Conservation (phyloP, 2,113 vertebrate genomes). For the Melanerpes aurifrons region DNA sequence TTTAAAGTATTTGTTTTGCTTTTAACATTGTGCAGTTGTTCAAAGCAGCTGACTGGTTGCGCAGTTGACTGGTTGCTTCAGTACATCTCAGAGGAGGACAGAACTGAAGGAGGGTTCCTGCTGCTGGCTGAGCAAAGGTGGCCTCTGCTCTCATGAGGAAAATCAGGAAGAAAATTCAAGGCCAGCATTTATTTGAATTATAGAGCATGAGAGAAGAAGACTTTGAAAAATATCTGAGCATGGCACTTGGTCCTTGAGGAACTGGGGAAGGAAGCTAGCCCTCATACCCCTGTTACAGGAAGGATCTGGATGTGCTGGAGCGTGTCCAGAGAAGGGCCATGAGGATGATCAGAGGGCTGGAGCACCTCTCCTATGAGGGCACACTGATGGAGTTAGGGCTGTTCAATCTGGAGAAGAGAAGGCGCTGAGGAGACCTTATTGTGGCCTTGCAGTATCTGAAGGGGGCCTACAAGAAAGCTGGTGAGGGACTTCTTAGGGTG, state of each 20-base stretch:
- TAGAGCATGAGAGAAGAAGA: not conserved
- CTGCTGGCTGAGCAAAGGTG: not conserved
- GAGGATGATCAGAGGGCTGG: too few relatives aligned
- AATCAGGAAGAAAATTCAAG: not conserved
- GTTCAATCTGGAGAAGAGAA: too few relatives aligned
- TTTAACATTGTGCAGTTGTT: not conserved
- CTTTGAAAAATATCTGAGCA: not conserved
- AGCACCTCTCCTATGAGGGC: too few relatives aligned
- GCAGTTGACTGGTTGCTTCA: not conserved
- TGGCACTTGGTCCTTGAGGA: not conserved
- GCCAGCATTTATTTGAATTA: not conserved
- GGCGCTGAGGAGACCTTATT: too few relatives aligned
- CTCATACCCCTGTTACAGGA: not conserved
- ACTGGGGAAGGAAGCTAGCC: not conserved
- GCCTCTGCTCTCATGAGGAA: not conserved
- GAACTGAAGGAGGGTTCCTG: not conserved
- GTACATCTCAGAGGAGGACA: not conserved
- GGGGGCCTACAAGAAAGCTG: too few relatives aligned
- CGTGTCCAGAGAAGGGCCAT: too few relatives aligned
- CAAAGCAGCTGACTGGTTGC: not conserved
- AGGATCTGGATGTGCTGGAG: too few relatives aligned
- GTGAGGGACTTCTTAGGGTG: too few relatives aligned
- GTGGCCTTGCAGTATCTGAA: too few relatives aligned
- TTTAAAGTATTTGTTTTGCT: not conserved
- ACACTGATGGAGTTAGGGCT: too few relatives aligned